These are phyloP conservation scores for Myodes glareolus DNA, from an alignment of 2,113 vertebrate genomes.

Conservation along the genomic window DNA sequence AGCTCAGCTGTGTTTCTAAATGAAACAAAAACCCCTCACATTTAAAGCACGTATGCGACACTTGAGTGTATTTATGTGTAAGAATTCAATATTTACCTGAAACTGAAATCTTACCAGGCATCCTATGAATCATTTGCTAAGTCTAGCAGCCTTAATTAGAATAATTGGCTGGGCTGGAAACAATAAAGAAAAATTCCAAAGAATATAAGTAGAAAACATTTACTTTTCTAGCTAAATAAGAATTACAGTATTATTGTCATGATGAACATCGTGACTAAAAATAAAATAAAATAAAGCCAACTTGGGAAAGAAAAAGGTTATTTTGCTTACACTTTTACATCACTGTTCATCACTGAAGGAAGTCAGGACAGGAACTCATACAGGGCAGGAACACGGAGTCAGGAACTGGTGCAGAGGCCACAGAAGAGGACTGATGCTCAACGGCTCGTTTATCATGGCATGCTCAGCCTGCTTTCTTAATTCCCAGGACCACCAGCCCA, in stretches of 20 bases:
- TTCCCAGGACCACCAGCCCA: neutral
- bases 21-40: neutral
- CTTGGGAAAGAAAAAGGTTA: neutral
- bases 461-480: neutral
- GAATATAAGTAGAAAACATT: neutral
- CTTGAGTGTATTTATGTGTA: neutral
- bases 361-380: neutral
- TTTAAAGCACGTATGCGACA: neutral
- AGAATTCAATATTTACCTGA: slow-evolving; percentile 34
- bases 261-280: neutral
- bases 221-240: neutral
- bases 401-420: neutral
- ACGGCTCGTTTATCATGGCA: neutral
- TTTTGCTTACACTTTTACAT: neutral
- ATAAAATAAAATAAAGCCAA: no score
- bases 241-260: neutral
- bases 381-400: neutral
- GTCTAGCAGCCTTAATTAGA: slow-evolving; percentile 17
- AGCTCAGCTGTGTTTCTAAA: neutral
- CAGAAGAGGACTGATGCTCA: neutral
- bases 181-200: slow-evolving; percentile 27
- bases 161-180: neutral
- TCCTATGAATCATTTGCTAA: slow-evolving; percentile 29
- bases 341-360: neutral
- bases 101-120: slow-evolving; percentile 19